phyloP scores from a whole-genome alignment of 1,140 invertebrate species.

The Listronotus bonariensis region DNA sequence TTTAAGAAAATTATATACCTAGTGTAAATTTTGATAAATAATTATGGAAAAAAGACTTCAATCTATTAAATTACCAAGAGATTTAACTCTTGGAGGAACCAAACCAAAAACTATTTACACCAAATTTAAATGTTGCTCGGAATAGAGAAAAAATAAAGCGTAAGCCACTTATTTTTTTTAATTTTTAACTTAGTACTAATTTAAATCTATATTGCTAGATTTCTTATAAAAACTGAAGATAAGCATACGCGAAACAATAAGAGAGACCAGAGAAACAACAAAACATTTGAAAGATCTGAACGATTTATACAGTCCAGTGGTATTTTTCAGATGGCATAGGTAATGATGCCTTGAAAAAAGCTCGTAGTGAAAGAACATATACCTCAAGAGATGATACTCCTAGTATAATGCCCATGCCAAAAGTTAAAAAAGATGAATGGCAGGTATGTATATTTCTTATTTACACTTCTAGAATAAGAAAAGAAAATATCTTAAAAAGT shows the following conservation, averaged over 20 bases:
- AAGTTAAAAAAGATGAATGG: constrained; percentile 42
- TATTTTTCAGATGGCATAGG: constrained; percentile 45
- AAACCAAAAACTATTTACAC: constrained; percentile 46
- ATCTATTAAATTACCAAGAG: constrained; percentile 45
- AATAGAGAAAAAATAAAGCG: constrained; percentile 47
- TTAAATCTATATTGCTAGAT: constrained; percentile 20
- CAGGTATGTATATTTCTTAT: constrained; percentile 23
- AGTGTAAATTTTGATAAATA: background rate
- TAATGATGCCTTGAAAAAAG: constrained; percentile 16
- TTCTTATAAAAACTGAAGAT: constrained; percentile 29
- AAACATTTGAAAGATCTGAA: constrained; percentile 21
- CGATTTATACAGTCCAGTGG: constrained; percentile 43
- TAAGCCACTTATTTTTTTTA: constrained; percentile 29
- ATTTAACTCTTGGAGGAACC: constrained; percentile 47
- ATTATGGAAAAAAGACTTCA: constrained; percentile 35
- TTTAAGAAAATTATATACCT: too few species aligned
- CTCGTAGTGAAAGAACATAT: constrained; percentile 22
- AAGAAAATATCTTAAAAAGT: too few species aligned
- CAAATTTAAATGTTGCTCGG: constrained; percentile 47
- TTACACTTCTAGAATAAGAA: too few species aligned
- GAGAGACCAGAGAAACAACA: constrained; percentile 29
- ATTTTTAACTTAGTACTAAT: constrained; percentile 6
- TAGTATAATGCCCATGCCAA: constrained; percentile 37
- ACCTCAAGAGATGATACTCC: constrained; percentile 26
- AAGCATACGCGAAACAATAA: constrained; percentile 32